phyloP scores from a whole-genome alignment of 2,113 vertebrate genomes.

The Cairina moschata region DNA sequence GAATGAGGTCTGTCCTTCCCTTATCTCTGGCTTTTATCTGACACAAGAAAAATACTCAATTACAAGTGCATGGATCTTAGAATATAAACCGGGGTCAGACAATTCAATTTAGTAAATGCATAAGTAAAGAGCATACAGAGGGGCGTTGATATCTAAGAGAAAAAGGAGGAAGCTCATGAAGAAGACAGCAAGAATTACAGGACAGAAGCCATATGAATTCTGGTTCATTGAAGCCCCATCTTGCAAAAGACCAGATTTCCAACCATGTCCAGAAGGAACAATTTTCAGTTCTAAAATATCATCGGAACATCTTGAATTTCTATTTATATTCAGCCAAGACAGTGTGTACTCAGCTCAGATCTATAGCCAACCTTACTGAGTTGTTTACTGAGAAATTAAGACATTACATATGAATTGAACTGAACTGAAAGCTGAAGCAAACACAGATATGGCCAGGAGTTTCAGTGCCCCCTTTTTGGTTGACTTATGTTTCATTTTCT shows the following conservation, averaged over 20 bases:
- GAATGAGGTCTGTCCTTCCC: not conserved
- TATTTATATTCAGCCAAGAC: not conserved
- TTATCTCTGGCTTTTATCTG: not conserved
- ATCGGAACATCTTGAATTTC: not conserved
- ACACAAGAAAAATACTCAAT: not conserved
- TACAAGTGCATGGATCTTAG: not conserved
- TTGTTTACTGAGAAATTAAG: not conserved
- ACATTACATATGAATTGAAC: not conserved
- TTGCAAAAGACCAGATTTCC: not conserved
- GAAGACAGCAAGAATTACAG: not conserved
- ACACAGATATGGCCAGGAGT: not conserved
- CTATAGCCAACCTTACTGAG: not conserved
- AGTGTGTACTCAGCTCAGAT: not conserved
- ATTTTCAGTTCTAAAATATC: not conserved
- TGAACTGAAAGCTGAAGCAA: not conserved
- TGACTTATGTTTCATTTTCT: not conserved
- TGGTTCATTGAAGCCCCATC: not conserved
- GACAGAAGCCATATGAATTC: not conserved
- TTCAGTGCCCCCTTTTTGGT: not conserved
- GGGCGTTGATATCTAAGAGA: not conserved
- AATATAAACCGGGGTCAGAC: not conserved
- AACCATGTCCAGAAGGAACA: not conserved
- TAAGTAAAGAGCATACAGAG: not conserved
- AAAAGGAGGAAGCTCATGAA: not conserved
- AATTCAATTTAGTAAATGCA: not conserved